These are phyloP conservation scores for Macroteleia sp. DNA, from an alignment of 2,888 invertebrate genomes.

Conservation along the genomic window DNA sequence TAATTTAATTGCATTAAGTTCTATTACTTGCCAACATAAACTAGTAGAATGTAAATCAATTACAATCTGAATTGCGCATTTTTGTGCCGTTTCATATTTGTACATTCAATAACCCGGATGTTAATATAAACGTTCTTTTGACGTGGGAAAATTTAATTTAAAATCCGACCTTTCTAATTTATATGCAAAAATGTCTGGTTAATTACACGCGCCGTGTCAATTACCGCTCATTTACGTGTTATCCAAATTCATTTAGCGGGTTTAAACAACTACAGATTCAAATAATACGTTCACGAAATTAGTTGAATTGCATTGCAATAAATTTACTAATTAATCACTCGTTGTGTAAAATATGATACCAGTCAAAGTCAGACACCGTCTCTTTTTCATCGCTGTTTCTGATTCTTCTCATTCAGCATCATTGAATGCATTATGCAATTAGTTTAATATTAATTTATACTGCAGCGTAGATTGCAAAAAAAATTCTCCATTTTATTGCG, in stretches of 20 bases:
- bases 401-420: background rate
- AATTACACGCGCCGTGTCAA: conserved; percentile 12
- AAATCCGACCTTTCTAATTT: conserved; percentile 6
- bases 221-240: conserved; percentile 1
- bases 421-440: conserved; percentile 3
- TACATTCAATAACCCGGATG: too few species aligned
- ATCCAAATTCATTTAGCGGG: background rate
- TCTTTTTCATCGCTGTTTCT: background rate
- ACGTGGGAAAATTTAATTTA: background rate
- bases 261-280: background rate
- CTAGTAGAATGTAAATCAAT: too few species aligned
- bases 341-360: too few species aligned
- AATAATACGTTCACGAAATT: background rate
- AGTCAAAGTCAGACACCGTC: background rate
- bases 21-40: too few species aligned
- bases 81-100: too few species aligned
- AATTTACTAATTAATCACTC: background rate
- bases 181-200: background rate
- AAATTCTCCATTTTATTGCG: too few species aligned
- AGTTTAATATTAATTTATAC: background rate
- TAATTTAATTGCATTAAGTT: too few species aligned
- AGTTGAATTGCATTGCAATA: background rate
- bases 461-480: background rate
- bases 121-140: too few species aligned
- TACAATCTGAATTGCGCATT: too few species aligned